Conservation (phyloP, 2,797 vertebrate species). For the Artibeus jamaicensis region DNA sequence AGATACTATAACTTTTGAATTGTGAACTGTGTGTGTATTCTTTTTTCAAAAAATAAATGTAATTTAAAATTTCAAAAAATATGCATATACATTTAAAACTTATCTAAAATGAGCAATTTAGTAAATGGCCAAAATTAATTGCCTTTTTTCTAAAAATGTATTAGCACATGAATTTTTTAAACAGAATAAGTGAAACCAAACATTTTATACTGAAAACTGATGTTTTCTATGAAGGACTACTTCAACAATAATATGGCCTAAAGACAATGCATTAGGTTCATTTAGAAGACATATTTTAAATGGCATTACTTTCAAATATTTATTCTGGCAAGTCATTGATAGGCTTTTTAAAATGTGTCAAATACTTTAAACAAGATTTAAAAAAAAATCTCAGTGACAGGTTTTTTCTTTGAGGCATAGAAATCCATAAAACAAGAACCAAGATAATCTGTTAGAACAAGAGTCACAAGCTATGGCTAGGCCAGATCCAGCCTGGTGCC, state of each 20-base stretch:
- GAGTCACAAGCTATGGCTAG: not conserved
- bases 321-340: conserved; percentile 14
- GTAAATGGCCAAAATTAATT: not conserved
- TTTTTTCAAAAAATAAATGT: not conserved
- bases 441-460: not conserved
- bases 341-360: not conserved
- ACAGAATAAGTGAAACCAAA: not conserved
- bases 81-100: not conserved
- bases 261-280: not conserved
- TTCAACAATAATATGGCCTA: not conserved
- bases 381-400: not conserved
- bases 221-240: not conserved
- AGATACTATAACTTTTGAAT: not conserved
- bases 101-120: conserved; percentile 10
- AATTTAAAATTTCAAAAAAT: not conserved
- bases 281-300: conserved; percentile 34
- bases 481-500: not conserved
- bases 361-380: not conserved
- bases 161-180: not conserved
- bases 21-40: not conserved
- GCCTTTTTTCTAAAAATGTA: not conserved
- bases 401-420: not conserved
- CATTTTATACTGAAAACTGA: not conserved
- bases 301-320: conserved; percentile 16
- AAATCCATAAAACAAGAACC: conserved; percentile 14